Evolutionary conservation across 2,888 invertebrate species (phyloP), one percentile per base, ranked within the genome.

Genomic region (Drosophila macrospina): DNA sequence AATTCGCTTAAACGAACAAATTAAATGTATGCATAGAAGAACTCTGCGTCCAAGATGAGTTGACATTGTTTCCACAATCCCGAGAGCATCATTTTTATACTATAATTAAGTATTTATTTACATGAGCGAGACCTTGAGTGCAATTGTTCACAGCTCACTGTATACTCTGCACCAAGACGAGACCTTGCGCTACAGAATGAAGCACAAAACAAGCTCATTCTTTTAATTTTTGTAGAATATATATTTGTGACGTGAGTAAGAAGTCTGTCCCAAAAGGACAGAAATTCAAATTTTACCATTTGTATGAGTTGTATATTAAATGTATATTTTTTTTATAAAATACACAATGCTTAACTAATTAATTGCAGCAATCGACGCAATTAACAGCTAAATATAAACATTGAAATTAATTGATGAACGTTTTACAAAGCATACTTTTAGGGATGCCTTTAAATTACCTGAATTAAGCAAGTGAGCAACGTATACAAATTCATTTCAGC

Each of bases 71-170:
- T 26, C 16, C 34, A 45, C 20, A 71, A 57, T 55, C 61, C 68
- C 79, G 47, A 5, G 55, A 50, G 79, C 63, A 63, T 59, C 39
- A 66, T 77, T 72, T 59, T 65, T 62, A 54, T 69, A 48, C 41
- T 64, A 71, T 70, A 79, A 79, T 77, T 79, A 68, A 61, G 47
- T 65, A 70, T 75, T 71, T 79, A 59, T 64, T 48, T 56, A 28
- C 70, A 42, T 51, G 16, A n/a, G 16, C 45, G 44, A 7, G 54
- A 45, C 44, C 44, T 55, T 67, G 51, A 41, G 5, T 37, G 13
- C 20, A 45, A 41, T 16, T 28, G 7, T 15, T 24, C 24, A 39
- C 39, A 28, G 16, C 28, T 16, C 15, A 8, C 11, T 4, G 13
- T 10, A 42, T 42, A 42, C 41, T 39, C 54, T 42, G 24, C 54